A percentile compares a stretch with the other conserved stretches of the same genome.
phyloP scores from a whole-genome alignment of 2,113 vertebrate species.

The Osmerus eperlanus region DNA sequence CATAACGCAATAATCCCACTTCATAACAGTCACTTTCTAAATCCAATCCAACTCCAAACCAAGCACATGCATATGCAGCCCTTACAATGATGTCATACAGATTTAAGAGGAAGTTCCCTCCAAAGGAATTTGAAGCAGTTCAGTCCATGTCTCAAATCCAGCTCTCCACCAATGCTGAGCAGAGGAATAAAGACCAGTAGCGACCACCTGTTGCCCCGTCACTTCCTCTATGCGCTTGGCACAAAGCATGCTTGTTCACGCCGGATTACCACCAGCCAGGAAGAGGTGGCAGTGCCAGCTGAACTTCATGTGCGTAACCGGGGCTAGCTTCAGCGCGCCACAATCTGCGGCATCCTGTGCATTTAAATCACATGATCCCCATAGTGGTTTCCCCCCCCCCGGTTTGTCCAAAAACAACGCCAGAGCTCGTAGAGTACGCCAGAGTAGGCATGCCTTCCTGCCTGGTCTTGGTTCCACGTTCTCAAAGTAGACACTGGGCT shows the following conservation, averaged over 20 bases:
- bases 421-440: slow-evolving; percentile 70
- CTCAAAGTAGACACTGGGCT: slow-evolving; percentile 35
- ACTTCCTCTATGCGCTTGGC: slow-evolving; percentile 60
- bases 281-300: slow-evolving; percentile 76
- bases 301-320: slow-evolving; percentile 61
- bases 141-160: slow-evolving; percentile 48
- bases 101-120: slow-evolving; percentile 43
- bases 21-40: too few species aligned
- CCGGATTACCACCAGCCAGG: slow-evolving; percentile 66
- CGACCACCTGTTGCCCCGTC: slow-evolving; percentile 71
- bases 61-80: too few species aligned
- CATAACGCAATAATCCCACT: too few species aligned
- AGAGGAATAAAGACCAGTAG: slow-evolving; percentile 44
- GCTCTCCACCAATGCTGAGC: slow-evolving; percentile 23
- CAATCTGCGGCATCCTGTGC: slow-evolving; percentile 76
- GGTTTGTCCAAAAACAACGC: slow-evolving; percentile 68
- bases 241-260: slow-evolving; percentile 69
- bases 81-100: neutral
- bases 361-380: slow-evolving; percentile 86
- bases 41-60: too few species aligned
- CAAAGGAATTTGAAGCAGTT: slow-evolving; percentile 48
- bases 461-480: slow-evolving; percentile 69
- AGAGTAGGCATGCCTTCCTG: slow-evolving; percentile 72
- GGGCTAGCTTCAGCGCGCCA: slow-evolving; percentile 61
- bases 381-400: slow-evolving; percentile 63